Conservation (phyloP, 2,797 vertebrate species). For the Spheniscus humboldti region DNA sequence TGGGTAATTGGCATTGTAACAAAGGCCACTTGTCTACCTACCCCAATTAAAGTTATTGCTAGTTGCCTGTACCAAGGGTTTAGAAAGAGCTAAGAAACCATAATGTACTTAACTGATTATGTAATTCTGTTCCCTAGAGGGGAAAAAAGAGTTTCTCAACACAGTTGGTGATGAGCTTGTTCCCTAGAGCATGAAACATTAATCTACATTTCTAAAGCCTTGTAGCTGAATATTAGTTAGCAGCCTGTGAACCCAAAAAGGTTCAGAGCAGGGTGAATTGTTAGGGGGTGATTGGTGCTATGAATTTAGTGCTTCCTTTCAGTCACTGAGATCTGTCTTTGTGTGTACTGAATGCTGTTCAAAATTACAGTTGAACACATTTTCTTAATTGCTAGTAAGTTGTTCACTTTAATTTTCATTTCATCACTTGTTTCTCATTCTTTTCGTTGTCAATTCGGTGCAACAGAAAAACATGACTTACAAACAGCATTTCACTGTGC, state of each 20-base stretch:
- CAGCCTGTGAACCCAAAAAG: background rate
- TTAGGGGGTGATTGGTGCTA: background rate
- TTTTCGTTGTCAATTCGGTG: background rate
- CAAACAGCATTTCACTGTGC: background rate
- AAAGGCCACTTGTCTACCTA: background rate
- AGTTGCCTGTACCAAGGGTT: background rate
- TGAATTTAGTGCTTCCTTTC: background rate
- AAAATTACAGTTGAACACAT: background rate
- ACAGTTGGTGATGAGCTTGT: conserved; percentile 46
- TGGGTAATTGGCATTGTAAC: background rate
- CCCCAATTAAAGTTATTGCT: background rate
- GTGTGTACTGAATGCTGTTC: background rate
- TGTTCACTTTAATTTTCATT: background rate
- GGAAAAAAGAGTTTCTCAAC: background rate
- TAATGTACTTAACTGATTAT: conserved; percentile 21
- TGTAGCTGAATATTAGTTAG: conserved; percentile 35
- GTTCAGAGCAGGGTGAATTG: conserved; percentile 19
- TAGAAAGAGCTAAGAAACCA: background rate
- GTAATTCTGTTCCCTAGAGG: background rate
- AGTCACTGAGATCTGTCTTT: background rate
- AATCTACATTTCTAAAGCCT: conserved; percentile 60
- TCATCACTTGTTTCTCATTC: background rate
- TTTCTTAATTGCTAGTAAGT: background rate
- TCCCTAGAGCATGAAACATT: conserved; percentile 58
- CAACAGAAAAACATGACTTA: background rate